Conservation (phyloP, 2,113 vertebrate species). For the Emydocephalus ijimae region DNA sequence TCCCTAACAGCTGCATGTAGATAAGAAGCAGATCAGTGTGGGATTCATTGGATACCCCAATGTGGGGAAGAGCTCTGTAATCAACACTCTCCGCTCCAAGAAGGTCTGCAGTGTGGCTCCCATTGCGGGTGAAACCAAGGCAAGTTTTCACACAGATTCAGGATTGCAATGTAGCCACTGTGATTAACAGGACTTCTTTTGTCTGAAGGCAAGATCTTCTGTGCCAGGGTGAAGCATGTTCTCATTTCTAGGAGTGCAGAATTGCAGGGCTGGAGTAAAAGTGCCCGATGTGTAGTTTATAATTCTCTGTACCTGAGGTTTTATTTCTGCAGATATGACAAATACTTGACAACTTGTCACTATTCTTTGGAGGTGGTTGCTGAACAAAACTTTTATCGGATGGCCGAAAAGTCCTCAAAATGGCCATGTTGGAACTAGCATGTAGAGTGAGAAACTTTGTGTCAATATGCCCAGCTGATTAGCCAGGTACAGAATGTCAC, state of each 20-base stretch:
- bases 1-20: constrained; percentile 84
- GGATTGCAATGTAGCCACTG: neutral
- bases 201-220: neutral
- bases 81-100: constrained; percentile 93
- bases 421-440: neutral
- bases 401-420: neutral
- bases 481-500: neutral
- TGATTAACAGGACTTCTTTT: neutral
- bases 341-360: neutral
- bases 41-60: constrained; percentile 99
- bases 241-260: neutral
- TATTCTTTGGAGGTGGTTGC: neutral
- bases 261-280: neutral
- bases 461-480: neutral
- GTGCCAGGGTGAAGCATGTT: neutral
- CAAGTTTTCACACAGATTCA: neutral
- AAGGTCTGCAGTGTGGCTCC: constrained; percentile 97
- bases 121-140: constrained; percentile 94
- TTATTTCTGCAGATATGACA: neutral
- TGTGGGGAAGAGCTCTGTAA: constrained; percentile 96
- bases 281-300: neutral
- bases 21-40: constrained; percentile 99
- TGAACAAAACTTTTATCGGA: neutral
- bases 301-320: neutral
- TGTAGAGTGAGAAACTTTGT: neutral